These are phyloP conservation scores for Galerucella pusilla DNA, from an alignment of 2,888 invertebrate species.

Conservation along the genomic window DNA sequence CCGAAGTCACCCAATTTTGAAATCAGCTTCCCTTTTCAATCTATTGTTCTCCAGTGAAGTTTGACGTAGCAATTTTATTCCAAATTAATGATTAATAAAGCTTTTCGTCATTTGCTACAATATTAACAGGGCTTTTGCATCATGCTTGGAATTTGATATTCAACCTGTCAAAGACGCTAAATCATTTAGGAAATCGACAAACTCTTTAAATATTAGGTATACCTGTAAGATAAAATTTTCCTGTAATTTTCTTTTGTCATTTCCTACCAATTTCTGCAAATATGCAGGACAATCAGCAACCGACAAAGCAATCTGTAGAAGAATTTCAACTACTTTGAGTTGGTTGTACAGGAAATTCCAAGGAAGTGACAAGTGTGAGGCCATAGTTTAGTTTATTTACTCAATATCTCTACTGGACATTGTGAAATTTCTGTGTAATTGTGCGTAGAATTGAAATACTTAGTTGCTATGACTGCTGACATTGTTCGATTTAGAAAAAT, in stretches of 20 bases:
- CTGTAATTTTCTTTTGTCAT: not conserved
- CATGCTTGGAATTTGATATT: not conserved
- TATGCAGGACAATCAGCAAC: conserved; percentile 15
- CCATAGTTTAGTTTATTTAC: conserved; percentile 14
- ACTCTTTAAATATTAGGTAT: too few relatives aligned
- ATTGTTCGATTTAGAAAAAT: not conserved
- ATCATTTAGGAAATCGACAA: too few relatives aligned
- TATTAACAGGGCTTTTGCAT: not conserved
- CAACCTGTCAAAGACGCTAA: not conserved
- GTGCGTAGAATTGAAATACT: not conserved
- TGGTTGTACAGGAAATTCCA: conserved; percentile 16
- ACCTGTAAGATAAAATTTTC: too few relatives aligned
- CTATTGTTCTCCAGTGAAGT: conserved; percentile 19
- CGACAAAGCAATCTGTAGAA: conserved; percentile 10
- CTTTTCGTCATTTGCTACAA: not conserved
- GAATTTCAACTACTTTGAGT: conserved; percentile 18
- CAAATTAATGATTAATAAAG: conserved; percentile 4
- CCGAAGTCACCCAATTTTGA: conserved; percentile 24
- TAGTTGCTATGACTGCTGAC: not conserved
- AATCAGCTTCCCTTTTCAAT: conserved; percentile 15
- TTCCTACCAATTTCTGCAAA: conserved; percentile 20
- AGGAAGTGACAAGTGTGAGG: conserved; percentile 16
- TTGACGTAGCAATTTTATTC: conserved; percentile 8
- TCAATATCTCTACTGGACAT: conserved; percentile 9
- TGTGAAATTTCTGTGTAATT: conserved; percentile 9